Base-by-base conservation (phyloP, 2,113 vertebrate genomes). In the Pangasianodon hypophthalmus region DNA sequence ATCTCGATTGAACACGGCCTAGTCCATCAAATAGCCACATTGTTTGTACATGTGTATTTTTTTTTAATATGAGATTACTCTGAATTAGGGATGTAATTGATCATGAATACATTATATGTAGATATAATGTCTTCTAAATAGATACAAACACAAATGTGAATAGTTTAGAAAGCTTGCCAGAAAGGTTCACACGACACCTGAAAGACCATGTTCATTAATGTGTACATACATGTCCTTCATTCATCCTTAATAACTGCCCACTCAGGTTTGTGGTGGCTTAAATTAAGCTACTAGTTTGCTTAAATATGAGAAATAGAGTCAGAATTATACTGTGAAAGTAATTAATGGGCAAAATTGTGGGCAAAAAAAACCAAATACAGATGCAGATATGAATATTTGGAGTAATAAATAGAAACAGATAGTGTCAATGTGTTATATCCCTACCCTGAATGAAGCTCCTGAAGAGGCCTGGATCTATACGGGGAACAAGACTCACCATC, bases 1-100 rank as follows among this genome's bases (percentile, higher is more conserved):
- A 91, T 91, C 48, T 32, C 32, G 60, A 50, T 41, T 60, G 82
- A 83, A 64, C n/a, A 69, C 58, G 58, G 85, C 87, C 88, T 88
- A 85, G 90, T 85, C 80, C 75, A 48, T 32, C 16, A 50, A 85
- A 64, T 84, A 88, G 60, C 41, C 69, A 83, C 60, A 91, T 85
- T 91, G 88, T 60, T 83, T 56, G 6, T 83, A 37, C 13, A 14
- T 16, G 14, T 14, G 0, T 37, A 1, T 32, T 71, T 71, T 32
- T 37, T 37, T 37, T 37, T 37, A 1, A 71, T 14, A 71, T 37
- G 13, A 75, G 18, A 9, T 75, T 3, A 41, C 14, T 16, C 13
- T 71, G 5, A 16, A 71, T 16, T 32, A 32, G 67, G 67, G 37
- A 75, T 21, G 18, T 44, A 75, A 21, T 75, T 21, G 0, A 44